Base-by-base conservation (phyloP, 1,140 invertebrate genomes). In the Zaprionus kolodkinae region DNA sequence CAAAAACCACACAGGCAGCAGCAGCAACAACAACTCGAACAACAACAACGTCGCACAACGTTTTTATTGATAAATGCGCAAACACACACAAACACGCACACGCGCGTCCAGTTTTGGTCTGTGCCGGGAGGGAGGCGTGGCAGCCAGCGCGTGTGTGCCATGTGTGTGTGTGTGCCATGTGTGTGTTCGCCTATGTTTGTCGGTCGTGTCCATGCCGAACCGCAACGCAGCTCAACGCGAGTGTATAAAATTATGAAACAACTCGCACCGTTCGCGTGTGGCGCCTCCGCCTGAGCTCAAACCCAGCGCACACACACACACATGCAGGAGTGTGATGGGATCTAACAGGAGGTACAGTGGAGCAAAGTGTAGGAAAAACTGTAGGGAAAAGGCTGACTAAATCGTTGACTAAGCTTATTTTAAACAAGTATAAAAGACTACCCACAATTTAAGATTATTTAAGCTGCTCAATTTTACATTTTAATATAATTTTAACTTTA, bases 231-330 rank as follows among this genome's bases (percentile, higher is more conserved):
- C 84, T 78, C 85, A 75, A 43, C 71, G 67, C 84, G 88, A 87
- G 84, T 87, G 84, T 87, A 87, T 87, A 87, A 87, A 88, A 87
- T 87, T 87, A 87, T 87, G 84, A 88, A 87, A 87, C 73, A 88
- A 69, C 84, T 88, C 77, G 62, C 79, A 75, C 72, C 72, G 77
- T 74, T 77, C 69, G 69, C 76, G 62, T 54, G n/a, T 63, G 69
- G 30, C 60, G 21, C 40, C n/a, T 12, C 27, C 17, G 2, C 35
- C 27, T 10, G 21, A 30, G 40, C 36, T n/a, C 54, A 12, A 13
- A 15, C 35, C 17, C 15, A n/a, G 21, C 27, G 3, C 43, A 36
- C 30, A 35, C 50, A 63, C 17, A 63, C 35, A 25, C 30, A 35
- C 50, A 63, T 15, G 50, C 35, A 63, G 15, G 30, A 63, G n/a